Evolutionary conservation across 2,797 vertebrate species (phyloP), one percentile per base, ranked within the genome.

Genomic region (Coracias cyanogaster): DNA sequence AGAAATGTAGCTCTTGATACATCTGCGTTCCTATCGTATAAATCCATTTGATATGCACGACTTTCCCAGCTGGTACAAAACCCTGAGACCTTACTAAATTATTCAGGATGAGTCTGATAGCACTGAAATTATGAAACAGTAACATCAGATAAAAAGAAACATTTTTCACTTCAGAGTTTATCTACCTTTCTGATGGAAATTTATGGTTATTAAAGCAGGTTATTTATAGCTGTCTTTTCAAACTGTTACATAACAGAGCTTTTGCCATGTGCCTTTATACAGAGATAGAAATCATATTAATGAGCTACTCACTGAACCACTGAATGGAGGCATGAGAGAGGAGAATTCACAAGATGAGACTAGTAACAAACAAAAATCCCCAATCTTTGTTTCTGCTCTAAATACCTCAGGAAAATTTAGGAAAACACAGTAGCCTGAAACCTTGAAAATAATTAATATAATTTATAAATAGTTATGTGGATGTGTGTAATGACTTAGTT

Each of bases 181-280:
- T 92, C 90, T 91, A 84, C 94, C 86, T 87, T 97, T 96, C 85
- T 88, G 73, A 93, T 95, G 89, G 90, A 94, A 96, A 95, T 95
- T 82, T 95, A 70, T 93, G 85, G 29, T 81, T 89, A 55, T 94
- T 90, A 67, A 84, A 51, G 55, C 35, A 41, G 33, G 72, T 82
- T 86, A 92, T 89, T 94, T 96, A 90, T 94, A 94, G 82, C 49
- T 83, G 31, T 49, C 85, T 93, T 60, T 61, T 82, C 62, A 93
- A 91, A 66, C 61, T 64, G 64, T 91, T 94, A 89, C 71, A 21
- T 81, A 95, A 93, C n/a, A 57, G 24, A 46, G 61, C 67, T 93
- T 89, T 86, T 86, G 57, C 58, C 35, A 5, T 37, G 60, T 81
- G 93, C 82, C 72, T 94, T 93, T 71, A 57, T 58, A 49, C 69